Conservation (phyloP, 2,113 vertebrate genomes). For the Hipposideros armiger region DNA sequence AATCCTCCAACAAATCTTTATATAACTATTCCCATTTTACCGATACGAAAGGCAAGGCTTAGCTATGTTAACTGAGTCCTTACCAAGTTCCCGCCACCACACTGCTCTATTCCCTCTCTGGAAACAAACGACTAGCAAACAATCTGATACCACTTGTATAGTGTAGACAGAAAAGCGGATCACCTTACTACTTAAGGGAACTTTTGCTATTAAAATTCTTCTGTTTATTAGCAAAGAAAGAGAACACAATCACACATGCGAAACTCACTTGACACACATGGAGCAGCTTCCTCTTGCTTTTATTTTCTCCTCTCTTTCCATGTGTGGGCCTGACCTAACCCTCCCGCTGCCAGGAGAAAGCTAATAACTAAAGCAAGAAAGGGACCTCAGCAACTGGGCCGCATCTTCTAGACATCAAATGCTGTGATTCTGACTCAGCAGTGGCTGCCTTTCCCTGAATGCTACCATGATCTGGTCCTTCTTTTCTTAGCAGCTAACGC, state of each 20-base stretch:
- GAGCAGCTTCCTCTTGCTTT: neutral
- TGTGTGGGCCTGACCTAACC: neutral
- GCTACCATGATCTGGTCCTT: neutral
- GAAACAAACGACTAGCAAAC: neutral
- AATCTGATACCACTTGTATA: neutral
- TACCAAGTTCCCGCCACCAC: neutral
- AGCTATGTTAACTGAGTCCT: neutral
- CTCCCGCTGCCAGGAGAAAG: neutral
- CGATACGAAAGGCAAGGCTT: neutral
- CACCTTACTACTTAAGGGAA: neutral
- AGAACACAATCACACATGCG: neutral
- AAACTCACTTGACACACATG: neutral
- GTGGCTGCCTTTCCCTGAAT: neutral
- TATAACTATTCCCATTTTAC: neutral
- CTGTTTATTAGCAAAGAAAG: neutral
- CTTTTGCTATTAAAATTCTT: neutral
- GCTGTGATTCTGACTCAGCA: slow-evolving; percentile 23
- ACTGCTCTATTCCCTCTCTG: neutral
- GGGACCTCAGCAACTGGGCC: too few relatives aligned
- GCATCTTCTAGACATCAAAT: neutral
- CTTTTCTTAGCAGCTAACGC: slow-evolving; percentile 6
- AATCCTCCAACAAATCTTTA: neutral
- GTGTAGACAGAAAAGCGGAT: neutral
- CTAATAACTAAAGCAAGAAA: neutral
- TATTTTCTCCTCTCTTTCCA: neutral